Percentiles rank a stretch among this genome's conserved stretches.
phyloP scores from a whole-genome alignment of 2,113 vertebrate genomes.

The Cephalopterus ornatus region DNA sequence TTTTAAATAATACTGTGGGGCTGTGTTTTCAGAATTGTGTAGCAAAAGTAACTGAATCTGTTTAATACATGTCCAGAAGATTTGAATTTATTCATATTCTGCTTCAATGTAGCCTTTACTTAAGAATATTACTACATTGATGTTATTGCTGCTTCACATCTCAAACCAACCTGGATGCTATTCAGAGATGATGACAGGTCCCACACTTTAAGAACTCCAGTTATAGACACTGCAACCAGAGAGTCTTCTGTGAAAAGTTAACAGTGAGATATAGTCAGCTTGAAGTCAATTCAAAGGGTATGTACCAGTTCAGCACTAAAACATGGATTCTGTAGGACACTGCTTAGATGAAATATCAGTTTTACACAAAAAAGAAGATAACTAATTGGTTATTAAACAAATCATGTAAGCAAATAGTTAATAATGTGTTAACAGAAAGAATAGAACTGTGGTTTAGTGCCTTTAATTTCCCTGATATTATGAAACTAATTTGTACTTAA shows the following conservation, averaged over 20 bases:
- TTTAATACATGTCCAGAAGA: neutral
- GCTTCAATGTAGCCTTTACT: neutral
- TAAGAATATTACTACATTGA: neutral
- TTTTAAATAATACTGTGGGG: neutral
- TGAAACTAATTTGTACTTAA: neutral
- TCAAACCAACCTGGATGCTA: constrained; percentile 74
- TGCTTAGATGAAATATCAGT: neutral
- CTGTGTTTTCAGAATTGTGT: neutral
- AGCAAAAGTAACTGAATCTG: neutral
- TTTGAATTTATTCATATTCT: neutral
- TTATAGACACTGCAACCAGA: constrained; percentile 71
- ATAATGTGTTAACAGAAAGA: neutral
- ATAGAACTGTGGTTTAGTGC: neutral
- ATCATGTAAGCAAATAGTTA: neutral
- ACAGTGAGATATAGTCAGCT: neutral
- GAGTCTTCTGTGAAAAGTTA: constrained; percentile 75
- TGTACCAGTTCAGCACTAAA: neutral
- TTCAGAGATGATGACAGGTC: constrained; percentile 75
- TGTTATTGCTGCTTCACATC: neutral
- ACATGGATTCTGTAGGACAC: neutral
- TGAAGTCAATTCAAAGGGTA: neutral
- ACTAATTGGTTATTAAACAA: neutral
- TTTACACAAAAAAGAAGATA: neutral
- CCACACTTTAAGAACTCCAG: constrained; percentile 79
- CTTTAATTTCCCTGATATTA: neutral